Percentiles rank a stretch among this genome's conserved stretches.
Evolutionary conservation across 1,140 invertebrate genomes (phyloP).

Genomic region (Drosophila sp.): DNA sequence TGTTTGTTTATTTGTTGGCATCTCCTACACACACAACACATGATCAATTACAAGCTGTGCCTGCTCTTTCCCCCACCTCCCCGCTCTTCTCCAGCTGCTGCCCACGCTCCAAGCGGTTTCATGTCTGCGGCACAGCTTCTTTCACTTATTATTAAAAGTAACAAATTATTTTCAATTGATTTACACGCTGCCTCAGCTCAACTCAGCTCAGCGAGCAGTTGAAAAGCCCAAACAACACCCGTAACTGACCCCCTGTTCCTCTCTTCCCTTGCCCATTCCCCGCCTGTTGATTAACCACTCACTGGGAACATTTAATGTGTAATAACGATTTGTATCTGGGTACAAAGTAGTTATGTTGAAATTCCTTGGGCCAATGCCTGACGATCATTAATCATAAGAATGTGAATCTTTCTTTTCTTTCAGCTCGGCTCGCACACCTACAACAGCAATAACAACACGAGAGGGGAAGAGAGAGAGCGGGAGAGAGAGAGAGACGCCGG

Average conservation of each 20-base stretch:
- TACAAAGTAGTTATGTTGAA: constrained; percentile 83
- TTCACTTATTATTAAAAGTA: constrained; percentile 84
- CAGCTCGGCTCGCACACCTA: constrained; percentile 58
- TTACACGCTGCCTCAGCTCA: constrained; percentile 76
- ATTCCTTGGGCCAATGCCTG: constrained; percentile 63
- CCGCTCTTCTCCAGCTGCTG: neutral
- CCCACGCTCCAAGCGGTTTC: constrained; percentile 17
- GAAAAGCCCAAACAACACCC: constrained; percentile 64
- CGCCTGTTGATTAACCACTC: constrained; percentile 84
- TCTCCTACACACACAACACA: constrained; percentile 63
- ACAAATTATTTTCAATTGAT: constrained; percentile 85
- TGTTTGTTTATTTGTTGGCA: constrained; percentile 75
- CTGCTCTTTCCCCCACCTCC: constrained; percentile 43
- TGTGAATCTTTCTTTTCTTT: constrained; percentile 72
- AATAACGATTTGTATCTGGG: constrained; percentile 84
- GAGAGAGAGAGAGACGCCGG: constrained; percentile 3
- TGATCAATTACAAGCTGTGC: constrained; percentile 78
- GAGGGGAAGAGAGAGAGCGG: neutral
- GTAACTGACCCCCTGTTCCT: constrained; percentile 44
- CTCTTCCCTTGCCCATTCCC: neutral
- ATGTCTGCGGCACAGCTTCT: constrained; percentile 68
- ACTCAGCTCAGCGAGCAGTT: constrained; percentile 68
- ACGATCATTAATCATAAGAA: constrained; percentile 81
- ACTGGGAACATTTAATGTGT: constrained; percentile 85
- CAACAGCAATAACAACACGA: constrained; percentile 38